Conservation (phyloP, 2,113 vertebrate genomes). For the Murina feae region DNA sequence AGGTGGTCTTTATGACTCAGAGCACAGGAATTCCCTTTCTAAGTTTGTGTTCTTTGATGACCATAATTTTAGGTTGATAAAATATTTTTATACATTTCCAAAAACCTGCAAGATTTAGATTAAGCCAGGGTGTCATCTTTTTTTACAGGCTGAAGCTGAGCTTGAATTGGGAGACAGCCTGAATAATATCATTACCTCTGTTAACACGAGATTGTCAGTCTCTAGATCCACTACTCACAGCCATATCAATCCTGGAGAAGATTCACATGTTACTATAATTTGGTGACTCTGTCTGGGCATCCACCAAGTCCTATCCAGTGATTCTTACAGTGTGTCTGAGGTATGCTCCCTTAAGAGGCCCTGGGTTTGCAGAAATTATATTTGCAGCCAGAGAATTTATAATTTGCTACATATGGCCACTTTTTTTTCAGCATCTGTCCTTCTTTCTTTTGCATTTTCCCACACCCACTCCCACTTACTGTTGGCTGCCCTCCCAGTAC, state of each 20-base stretch:
- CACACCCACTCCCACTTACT: constrained; percentile 81
- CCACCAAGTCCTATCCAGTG: neutral
- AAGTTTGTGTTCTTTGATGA: neutral
- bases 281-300: neutral
- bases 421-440: constrained; percentile 75
- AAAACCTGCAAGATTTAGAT: constrained; percentile 17
- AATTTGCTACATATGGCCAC: constrained; percentile 80
- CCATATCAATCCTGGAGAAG: neutral
- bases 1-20: neutral
- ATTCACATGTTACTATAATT: neutral
- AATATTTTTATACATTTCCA: neutral
- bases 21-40: neutral
- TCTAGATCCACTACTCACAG: neutral
- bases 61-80: neutral
- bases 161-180: neutral
- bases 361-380: constrained; percentile 68
- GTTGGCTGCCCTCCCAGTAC: constrained; percentile 81
- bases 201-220: neutral
- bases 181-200: neutral
- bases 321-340: neutral
- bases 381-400: constrained; percentile 70
- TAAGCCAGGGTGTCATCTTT: neutral
- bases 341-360: constrained; percentile 41
- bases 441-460: constrained; percentile 81
- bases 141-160: neutral